Evolutionary conservation across 1,140 invertebrate genomes (phyloP).

Genomic region (Drosophila asahinai): DNA sequence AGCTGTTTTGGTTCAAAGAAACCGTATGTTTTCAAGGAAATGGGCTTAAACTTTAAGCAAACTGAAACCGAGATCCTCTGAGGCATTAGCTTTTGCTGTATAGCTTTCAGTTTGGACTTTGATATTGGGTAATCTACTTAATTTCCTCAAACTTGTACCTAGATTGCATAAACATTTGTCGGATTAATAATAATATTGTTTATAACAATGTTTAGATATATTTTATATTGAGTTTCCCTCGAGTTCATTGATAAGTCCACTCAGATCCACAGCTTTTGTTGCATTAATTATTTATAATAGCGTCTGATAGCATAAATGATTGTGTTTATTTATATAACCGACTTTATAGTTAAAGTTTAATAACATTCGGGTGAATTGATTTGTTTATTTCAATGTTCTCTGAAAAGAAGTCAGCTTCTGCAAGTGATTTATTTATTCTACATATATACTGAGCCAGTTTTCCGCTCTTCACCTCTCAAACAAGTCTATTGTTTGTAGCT

Average conservation of each 20-base stretch:
- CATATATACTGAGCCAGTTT: not conserved
- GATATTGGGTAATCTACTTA: too few species aligned
- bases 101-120: too few species aligned
- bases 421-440: not conserved
- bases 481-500: not conserved
- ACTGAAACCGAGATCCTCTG: not conserved
- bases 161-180: too few species aligned
- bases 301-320: too few species aligned
- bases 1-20: not conserved
- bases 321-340: not conserved
- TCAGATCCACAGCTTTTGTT: not conserved
- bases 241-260: not conserved
- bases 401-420: not conserved
- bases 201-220: not conserved
- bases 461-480: too few species aligned
- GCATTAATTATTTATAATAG: not conserved
- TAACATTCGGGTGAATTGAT: too few species aligned
- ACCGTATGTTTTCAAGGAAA: not conserved
- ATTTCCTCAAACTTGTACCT: not conserved
- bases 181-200: too few species aligned
- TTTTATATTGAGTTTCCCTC: not conserved
- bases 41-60: not conserved
- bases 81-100: too few species aligned
- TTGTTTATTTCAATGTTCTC: not conserved
- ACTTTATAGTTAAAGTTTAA: not conserved